A percentile compares a stretch with the other conserved stretches of the same genome.
These are phyloP conservation scores for Rhagonycha lutea DNA, from an alignment of 2,888 invertebrate species.

Conservation along the genomic window DNA sequence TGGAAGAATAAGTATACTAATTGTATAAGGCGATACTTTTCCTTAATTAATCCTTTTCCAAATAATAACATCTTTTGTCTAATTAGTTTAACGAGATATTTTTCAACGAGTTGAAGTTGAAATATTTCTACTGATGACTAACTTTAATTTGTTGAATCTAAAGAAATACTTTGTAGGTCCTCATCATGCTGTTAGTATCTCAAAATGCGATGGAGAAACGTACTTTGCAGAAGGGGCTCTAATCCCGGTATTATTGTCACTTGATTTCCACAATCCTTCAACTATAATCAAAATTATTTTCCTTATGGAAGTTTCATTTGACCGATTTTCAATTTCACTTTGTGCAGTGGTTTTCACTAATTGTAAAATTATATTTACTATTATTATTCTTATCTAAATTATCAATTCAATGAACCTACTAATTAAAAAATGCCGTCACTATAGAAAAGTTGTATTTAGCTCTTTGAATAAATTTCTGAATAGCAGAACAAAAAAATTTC, in stretches of 20 bases:
- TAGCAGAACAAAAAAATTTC: no score
- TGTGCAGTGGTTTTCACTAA: background rate
- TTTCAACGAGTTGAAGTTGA: background rate
- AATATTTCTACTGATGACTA: background rate
- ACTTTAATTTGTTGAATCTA: background rate
- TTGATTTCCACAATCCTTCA: background rate
- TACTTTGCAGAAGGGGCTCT: background rate
- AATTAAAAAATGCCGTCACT: no score
- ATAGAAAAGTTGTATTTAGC: no score
- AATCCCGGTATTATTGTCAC: background rate
- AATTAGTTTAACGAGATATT: no score
- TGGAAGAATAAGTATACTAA: no score
- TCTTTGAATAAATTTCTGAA: no score
- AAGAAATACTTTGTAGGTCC: background rate
- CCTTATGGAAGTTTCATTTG: background rate
- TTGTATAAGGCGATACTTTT: no score
- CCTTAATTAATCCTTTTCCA: no score
- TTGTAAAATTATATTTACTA: background rate
- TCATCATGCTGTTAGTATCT: background rate
- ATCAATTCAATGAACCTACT: no score
- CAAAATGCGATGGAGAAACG: background rate
- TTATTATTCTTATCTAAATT: no score
- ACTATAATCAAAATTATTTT: background rate
- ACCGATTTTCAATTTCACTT: background rate
- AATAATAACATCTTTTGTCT: no score